A percentile compares a stretch with the other conserved stretches of the same genome.
These are phyloP conservation scores for Thaleichthys pacificus DNA, from an alignment of 2,797 vertebrate genomes.

Conservation along the genomic window DNA sequence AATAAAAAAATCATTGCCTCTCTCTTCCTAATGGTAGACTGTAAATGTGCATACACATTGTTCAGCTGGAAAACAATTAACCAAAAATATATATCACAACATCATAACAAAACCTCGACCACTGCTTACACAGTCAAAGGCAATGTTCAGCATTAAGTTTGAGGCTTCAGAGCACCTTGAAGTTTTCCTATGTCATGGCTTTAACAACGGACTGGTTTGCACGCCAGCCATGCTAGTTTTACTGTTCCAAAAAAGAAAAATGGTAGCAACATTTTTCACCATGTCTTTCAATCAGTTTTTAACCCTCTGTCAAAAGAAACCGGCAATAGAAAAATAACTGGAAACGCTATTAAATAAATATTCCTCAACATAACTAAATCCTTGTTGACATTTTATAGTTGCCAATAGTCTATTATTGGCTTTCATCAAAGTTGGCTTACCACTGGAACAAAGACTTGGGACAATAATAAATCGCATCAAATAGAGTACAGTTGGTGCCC, in stretches of 20 bases:
- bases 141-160: slow-evolving; percentile 2
- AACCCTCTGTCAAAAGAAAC: not conserved
- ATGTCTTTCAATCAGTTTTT: not conserved
- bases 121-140: not conserved
- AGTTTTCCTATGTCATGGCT: not conserved
- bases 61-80: slow-evolving; percentile 13
- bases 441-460: not conserved
- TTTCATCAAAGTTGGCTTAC: not conserved
- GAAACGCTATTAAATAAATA: not conserved
- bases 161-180: not conserved
- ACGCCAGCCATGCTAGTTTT: not conserved
- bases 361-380: not conserved
- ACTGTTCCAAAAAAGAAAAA: not conserved
- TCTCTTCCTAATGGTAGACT: slow-evolving; percentile 62
- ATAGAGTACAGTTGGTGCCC: slow-evolving; percentile 4
- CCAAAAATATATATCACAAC: too few relatives aligned
- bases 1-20: slow-evolving; percentile 68
- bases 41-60: slow-evolving; percentile 66
- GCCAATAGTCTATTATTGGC: not conserved
- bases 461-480: too few relatives aligned
- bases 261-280: not conserved
- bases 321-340: not conserved
- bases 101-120: not conserved
- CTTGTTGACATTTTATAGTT: not conserved
- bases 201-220: not conserved